phyloP scores from a whole-genome alignment of 2,113 vertebrate species.

The Capricornis sumatraensis region DNA sequence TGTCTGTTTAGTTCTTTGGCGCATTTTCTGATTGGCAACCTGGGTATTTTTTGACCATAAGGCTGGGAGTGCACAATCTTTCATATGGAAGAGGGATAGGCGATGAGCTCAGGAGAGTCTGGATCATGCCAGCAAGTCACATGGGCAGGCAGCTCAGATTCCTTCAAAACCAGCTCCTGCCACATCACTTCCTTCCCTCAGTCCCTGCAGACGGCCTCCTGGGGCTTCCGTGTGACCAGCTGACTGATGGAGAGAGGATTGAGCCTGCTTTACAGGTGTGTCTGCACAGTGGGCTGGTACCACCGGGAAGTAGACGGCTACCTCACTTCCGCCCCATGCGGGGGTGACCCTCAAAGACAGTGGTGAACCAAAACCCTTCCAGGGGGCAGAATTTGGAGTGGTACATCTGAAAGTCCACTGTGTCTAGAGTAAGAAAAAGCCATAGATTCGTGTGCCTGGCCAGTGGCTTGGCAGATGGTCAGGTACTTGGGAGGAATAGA shows the following conservation, averaged over 20 bases:
- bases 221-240: background rate
- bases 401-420: background rate
- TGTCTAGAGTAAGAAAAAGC: too few relatives aligned
- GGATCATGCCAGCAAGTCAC: too few relatives aligned
- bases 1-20: too few relatives aligned
- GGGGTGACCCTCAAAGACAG: background rate
- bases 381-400: background rate
- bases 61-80: too few relatives aligned
- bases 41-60: background rate
- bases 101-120: background rate
- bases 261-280: background rate
- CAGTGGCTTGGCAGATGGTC: background rate
- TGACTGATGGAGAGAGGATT: background rate
- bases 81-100: background rate
- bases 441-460: background rate
- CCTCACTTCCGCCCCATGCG: rapidly evolving
- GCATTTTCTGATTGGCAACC: too few relatives aligned
- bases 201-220: background rate
- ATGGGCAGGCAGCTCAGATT: background rate
- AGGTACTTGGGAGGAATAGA: background rate
- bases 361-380: background rate
- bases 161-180: background rate
- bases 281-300: background rate
- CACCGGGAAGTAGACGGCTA: rapidly evolving
- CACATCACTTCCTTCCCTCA: background rate